Base-by-base conservation (phyloP, 2,888 invertebrate genomes). In the Stegana nigrithorax region DNA sequence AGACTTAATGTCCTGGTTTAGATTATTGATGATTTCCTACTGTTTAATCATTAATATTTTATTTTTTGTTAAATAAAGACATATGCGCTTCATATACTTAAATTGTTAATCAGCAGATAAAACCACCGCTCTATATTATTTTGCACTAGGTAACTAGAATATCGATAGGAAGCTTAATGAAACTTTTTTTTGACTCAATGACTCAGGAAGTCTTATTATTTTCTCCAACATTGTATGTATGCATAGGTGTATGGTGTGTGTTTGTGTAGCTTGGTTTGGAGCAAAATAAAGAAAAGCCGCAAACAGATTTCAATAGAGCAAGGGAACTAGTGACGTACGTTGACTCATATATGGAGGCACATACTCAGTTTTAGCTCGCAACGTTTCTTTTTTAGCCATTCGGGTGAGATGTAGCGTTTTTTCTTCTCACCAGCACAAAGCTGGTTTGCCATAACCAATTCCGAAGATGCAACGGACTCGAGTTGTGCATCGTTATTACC, bases 331-430 rank as follows among this genome's bases (percentile, higher is more conserved):
- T 62, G n/a, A n/a, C n/a, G n/a, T n/a, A n/a, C n/a, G n/a, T n/a
- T n/a, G n/a, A 12, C n/a, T 10, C 19, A 6, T 21, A 50, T 21
- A n/a, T 19, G 36, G 17, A 26, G 0, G 25, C 63, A 81, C 82
- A 69, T 82, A 83, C 82, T 83, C 66, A 80, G 72, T 75, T 82
- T 81, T 56, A 80, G 80, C 71, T 79, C 81, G 79, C 84, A 84
- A 76, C 82, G 79, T 71, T 84, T 84, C 73, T 80, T 84, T 69
- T 84, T 84, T 65, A 84, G 81, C 84, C 84, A 84, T 68, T 78
- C 83, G 59, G 84, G 82, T 62, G 84, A 80, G 67, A 84, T 84
- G 62, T 81, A 83, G 60, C 84, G 83, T 67, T 84, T 83, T 67
- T 75, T 81, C 60, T 83, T 83, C 64, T 71, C 80, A 65, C 71